A percentile compares a stretch with the other conserved stretches of the same genome.
Conservation (phyloP, 2,113 vertebrate genomes). For the Melanerpes aurifrons region DNA sequence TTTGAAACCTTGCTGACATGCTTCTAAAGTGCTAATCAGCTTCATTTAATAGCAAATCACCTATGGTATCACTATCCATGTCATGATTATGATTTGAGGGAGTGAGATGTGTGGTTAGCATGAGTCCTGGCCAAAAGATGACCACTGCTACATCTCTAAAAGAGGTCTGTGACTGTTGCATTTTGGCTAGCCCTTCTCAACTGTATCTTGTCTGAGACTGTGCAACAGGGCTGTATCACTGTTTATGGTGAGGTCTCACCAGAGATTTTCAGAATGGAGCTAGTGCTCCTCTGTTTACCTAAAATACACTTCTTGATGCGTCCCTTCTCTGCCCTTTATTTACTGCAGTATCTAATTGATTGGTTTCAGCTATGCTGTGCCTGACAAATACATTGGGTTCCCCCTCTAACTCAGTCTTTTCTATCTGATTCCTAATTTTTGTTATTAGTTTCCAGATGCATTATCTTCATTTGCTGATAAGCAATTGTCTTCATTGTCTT, state of each 20-base stretch:
- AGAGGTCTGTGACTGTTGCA: neutral
- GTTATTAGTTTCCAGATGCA: constrained; percentile 43
- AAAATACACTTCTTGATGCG: neutral
- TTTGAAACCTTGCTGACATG: neutral
- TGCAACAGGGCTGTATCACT: neutral
- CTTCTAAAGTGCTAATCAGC: neutral
- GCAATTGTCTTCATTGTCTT: constrained; percentile 38
- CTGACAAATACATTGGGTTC: neutral
- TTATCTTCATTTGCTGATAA: constrained; percentile 32
- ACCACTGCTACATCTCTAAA: neutral
- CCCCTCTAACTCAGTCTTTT: neutral
- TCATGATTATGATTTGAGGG: neutral
- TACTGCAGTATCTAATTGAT: neutral
- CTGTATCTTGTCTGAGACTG: neutral
- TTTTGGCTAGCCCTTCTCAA: neutral
- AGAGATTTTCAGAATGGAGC: neutral
- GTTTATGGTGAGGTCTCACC: neutral
- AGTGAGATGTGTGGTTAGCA: neutral
- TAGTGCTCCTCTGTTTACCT: neutral
- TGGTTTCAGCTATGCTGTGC: neutral
- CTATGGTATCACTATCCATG: neutral
- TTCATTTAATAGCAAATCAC: neutral
- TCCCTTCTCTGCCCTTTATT: neutral
- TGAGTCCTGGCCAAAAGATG: neutral
- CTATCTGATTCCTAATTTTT: constrained; percentile 36